Evolutionary conservation across 2,888 invertebrate genomes (phyloP).

Genomic region (Protonemura montana): DNA sequence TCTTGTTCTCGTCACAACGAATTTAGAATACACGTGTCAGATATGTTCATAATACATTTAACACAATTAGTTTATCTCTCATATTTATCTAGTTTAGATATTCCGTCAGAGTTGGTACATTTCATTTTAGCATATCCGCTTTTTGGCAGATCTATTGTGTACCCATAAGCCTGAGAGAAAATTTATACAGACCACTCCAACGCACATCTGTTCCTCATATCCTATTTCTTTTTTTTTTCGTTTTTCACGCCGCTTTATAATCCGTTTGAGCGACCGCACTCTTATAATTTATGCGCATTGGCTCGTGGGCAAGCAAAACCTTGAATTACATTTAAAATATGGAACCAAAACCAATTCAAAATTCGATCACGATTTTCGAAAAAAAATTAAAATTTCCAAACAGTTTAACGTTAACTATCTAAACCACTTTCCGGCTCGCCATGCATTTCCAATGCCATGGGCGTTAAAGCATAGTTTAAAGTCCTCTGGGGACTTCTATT

Average conservation of each 20-base stretch:
- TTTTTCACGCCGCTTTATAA: not conserved
- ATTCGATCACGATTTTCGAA: not conserved
- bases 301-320: not conserved
- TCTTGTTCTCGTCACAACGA: not conserved
- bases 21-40: not conserved
- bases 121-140: not conserved
- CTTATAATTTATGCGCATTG: not conserved
- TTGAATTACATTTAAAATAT: not conserved
- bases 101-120: not conserved
- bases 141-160: slow-evolving; percentile 7
- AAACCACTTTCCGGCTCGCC: not conserved
- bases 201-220: not conserved
- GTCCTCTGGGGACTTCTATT: not conserved
- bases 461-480: not conserved
- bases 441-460: not conserved
- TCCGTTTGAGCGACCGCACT: not conserved
- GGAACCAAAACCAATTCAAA: slow-evolving; percentile 12
- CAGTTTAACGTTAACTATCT: not conserved
- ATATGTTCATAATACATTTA: not conserved
- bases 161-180: not conserved
- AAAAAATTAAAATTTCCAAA: not conserved
- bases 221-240: too few species aligned
- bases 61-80: not conserved
- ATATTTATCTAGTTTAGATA: not conserved
- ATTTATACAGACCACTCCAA: not conserved